Evolutionary conservation across 2,113 vertebrate species (phyloP), one percentile per base, ranked within the genome.

Genomic region (Corvus hawaiiensis): DNA sequence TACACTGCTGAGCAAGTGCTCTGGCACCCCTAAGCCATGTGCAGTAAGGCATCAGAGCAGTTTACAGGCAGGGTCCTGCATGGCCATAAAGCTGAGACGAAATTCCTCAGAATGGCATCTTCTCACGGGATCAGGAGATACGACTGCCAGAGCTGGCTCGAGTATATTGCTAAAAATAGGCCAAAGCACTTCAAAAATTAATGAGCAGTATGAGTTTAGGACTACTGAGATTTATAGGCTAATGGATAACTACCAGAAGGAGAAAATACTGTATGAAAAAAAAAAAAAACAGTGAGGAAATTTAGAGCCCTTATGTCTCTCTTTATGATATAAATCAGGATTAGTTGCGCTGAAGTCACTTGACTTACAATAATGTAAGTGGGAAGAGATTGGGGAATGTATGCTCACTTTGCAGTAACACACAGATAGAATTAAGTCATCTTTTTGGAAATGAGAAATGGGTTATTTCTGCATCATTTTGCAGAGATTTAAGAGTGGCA

Each of bases 171-270:
- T 78, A 88, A 75, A 93, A 96, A 90, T 90, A 97, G 67, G 72
- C 72, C 72, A 80, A 87, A 84, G 64, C 64, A 77, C 88, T 96
- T 94, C 54, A 93, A 86, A 96, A 96, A 92, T 86, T 92, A 96
- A 96, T 92, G 88, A 96, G 68, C 90, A 86, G 68, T 74, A 74
- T 80, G 88, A 92, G 59, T 93, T 96, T 88, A 95, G 87, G 59
- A 63, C 87, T 93, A 74, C 61, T 67, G 74, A 96, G 92, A 94
- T 97, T 91, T 97, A 95, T 89, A 91, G 87, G 77, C 56, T 95
- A 92, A 94, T 88, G 92, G 92, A 86, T 93, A 94, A 84, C 55
- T 78, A 91, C 93, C 90, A 95, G 75, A 64, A 95, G 67, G 81
- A 91, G 77, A 93, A 96, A 96, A 93, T 87, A 84, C 49, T 61